A percentile compares a stretch with the other conserved stretches of the same genome.
These are phyloP conservation scores for Bombus waltoni DNA, from an alignment of 1,140 invertebrate genomes.

Conservation along the genomic window DNA sequence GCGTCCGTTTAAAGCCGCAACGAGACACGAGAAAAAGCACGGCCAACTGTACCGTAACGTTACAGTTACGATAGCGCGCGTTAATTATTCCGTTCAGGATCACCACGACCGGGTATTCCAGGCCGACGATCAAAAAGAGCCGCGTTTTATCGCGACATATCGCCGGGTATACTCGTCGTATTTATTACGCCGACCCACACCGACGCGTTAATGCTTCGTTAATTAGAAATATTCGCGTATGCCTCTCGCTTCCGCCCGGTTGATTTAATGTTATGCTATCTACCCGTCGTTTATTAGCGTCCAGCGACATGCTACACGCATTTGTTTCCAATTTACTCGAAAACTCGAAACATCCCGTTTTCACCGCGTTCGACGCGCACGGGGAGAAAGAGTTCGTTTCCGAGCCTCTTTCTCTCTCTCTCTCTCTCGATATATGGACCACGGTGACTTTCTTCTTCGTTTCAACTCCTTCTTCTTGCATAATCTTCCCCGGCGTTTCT, in stretches of 20 bases:
- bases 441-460: too few species aligned
- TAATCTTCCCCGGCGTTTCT: not conserved
- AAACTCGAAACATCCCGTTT: slow-evolving; percentile 19
- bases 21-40: not conserved
- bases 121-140: slow-evolving; percentile 44
- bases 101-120: slow-evolving; percentile 40
- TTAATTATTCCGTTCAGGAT: slow-evolving; percentile 58
- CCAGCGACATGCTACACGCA: not conserved
- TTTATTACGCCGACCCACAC: slow-evolving; percentile 38
- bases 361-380: not conserved
- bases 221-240: slow-evolving; percentile 66
- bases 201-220: slow-evolving; percentile 52
- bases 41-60: slow-evolving; percentile 4
- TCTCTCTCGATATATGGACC: not conserved
- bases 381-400: not conserved
- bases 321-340: slow-evolving; percentile 51
- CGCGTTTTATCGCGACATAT: slow-evolving; percentile 60
- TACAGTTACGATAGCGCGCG: slow-evolving; percentile 21
- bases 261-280: slow-evolving; percentile 58
- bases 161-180: slow-evolving; percentile 39
- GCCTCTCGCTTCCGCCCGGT: slow-evolving; percentile 38
- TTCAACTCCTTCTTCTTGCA: not conserved
- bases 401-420: not conserved
- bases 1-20: not conserved
- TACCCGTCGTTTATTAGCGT: slow-evolving; percentile 52